These are phyloP conservation scores for Mobula hypostoma DNA, from an alignment of 2,113 vertebrate species.

Conservation along the genomic window DNA sequence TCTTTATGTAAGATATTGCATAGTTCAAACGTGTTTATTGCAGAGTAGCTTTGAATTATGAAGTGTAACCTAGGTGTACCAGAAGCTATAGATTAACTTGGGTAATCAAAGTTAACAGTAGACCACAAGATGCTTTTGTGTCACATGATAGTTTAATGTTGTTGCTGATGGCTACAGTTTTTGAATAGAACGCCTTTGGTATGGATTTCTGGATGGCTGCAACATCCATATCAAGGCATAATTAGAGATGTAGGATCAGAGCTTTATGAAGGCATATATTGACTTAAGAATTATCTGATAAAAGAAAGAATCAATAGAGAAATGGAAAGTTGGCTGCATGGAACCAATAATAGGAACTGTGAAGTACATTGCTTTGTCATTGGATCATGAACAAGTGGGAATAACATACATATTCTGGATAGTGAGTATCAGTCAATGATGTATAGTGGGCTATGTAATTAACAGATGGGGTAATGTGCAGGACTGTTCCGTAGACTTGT, in stretches of 20 bases:
- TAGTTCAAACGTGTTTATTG: neutral
- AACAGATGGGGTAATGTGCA: neutral
- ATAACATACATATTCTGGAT: no score
- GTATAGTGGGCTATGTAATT: neutral
- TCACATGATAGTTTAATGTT: neutral
- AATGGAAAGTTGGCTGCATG: neutral
- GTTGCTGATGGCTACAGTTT: neutral
- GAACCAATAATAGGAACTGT: neutral
- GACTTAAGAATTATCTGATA: neutral
- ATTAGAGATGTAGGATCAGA: neutral
- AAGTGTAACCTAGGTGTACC: neutral
- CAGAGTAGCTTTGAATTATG: neutral
- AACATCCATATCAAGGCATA: neutral
- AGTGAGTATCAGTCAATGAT: no score
- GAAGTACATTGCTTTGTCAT: neutral
- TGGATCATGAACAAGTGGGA: no score
- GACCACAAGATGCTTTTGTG: neutral
- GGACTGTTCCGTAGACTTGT: no score
- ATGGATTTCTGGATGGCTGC: neutral
- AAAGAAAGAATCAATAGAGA: neutral
- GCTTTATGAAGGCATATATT: neutral
- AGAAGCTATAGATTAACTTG: neutral
- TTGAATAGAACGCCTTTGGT: neutral
- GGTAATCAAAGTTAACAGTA: neutral
- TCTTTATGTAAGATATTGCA: neutral